A percentile compares a stretch with the other conserved stretches of the same genome.
Conservation (phyloP, 2,888 invertebrate genomes). For the Harpagoxenus sublaevis region DNA sequence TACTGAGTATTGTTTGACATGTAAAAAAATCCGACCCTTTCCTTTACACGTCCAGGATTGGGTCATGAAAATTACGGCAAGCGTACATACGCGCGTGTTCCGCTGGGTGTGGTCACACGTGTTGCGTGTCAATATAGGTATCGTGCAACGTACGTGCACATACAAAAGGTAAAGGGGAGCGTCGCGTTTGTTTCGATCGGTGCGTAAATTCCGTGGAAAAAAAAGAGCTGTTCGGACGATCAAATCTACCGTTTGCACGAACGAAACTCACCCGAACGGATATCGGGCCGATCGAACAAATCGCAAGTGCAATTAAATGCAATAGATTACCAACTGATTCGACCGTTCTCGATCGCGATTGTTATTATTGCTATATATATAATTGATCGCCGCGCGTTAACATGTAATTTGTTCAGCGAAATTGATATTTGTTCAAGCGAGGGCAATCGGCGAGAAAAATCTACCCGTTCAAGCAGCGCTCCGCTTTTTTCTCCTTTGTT, state of each 20-base stretch:
- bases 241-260: not conserved
- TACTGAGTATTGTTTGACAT: not conserved
- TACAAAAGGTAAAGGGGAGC: conserved; percentile 42
- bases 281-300: not conserved
- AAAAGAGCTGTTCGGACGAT: not conserved
- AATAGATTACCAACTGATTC: conserved; percentile 3
- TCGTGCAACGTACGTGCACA: conserved; percentile 18
- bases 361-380: conserved; percentile 28
- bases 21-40: not conserved
- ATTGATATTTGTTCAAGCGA: conserved; percentile 43
- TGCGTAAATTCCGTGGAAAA: conserved; percentile 4
- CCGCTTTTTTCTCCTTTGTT: not conserved
- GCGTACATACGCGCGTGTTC: conserved; percentile 23
- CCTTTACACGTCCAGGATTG: not conserved
- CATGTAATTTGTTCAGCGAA: conserved; percentile 18
- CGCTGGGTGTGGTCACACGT: conserved; percentile 51
- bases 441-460: not conserved
- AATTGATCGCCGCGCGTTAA: conserved; percentile 27
- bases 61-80: conserved; percentile 39
- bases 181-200: conserved; percentile 44
- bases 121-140: conserved; percentile 52
- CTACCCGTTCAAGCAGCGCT: not conserved
- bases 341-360: not conserved
- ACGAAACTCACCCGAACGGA: not conserved
- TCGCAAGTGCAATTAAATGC: conserved; percentile 10